Base-by-base conservation (phyloP, 1,140 invertebrate species). In the Pseudobourletiella spinata region DNA sequence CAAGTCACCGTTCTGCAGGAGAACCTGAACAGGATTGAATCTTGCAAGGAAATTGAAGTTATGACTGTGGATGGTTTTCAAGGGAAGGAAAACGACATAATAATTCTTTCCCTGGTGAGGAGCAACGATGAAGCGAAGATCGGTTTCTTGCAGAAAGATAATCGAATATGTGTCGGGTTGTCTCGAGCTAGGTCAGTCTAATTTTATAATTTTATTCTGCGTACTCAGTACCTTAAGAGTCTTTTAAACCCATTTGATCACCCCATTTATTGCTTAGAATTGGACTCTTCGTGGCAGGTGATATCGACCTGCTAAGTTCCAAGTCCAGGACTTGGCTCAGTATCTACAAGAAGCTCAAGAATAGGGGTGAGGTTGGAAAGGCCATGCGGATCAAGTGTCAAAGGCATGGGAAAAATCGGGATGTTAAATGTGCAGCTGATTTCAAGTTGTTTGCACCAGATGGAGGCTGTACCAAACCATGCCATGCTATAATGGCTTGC, bases 51-150 rank as follows among this genome's bases (percentile, higher is more conserved):
- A 22, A 62, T 71, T 22, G 57, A 65, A 20, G 71, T 82, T 2
- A 78, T 77, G 39, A 72, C 74, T 18, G 75, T 82, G 3, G 81
- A 83, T 71, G 79, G 79, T 55, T 81, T 73, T 68, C 80, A 82
- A 74, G 82, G 81, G 16, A 79, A 83, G 73, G 82, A 84, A 70
- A 81, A 80, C 67, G 76, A 83, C 30, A 79, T 83, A 11, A 76
- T 82, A 39, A 66, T 83, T 2, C 66, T 83, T 24, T 82, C 81
- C 3, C 68, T 83, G 2, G 82, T 83, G 1, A 70, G 82, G 24
- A 80, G 78, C 63, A 73, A 74, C 48, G 66, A 72, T 22, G 68
- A 74, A 15, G 71, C 70, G n/a, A 74, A 68, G 25, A 78, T 83
- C 59, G 81, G 81, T 18, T 83, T 82, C 70, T 68, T 83, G 2